A percentile compares a stretch with the other conserved stretches of the same genome.
phyloP scores from a whole-genome alignment of 2,113 vertebrate genomes.

The Nibea albiflora region DNA sequence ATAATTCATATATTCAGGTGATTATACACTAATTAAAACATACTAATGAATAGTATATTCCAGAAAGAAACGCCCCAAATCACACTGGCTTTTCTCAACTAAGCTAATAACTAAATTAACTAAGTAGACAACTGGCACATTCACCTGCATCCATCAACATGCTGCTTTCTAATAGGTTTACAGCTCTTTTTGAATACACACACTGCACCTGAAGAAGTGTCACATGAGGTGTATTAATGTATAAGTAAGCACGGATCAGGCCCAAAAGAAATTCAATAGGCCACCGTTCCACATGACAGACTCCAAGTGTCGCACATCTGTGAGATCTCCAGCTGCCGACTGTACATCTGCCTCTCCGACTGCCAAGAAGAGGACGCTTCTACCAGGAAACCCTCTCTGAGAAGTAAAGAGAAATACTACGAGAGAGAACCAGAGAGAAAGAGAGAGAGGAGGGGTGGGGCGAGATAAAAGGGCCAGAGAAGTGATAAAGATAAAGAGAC shows the following conservation, averaged over 20 bases:
- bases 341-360: slow-evolving; percentile 42
- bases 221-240: neutral
- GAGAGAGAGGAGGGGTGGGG: slow-evolving; percentile 27
- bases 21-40: too few relatives aligned
- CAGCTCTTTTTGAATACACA: neutral
- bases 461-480: slow-evolving; percentile 57
- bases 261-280: slow-evolving; percentile 33
- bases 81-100: too few relatives aligned
- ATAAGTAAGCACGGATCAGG: slow-evolving; percentile 16
- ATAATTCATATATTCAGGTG: too few relatives aligned
- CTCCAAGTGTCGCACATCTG: slow-evolving; percentile 43
- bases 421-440: slow-evolving; percentile 38
- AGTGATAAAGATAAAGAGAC: slow-evolving; percentile 75
- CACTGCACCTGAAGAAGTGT: neutral
- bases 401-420: slow-evolving; percentile 65
- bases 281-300: slow-evolving; percentile 54
- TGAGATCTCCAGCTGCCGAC: slow-evolving; percentile 42
- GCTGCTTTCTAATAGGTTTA: neutral
- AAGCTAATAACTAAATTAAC: neutral
- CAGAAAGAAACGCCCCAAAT: too few relatives aligned
- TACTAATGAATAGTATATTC: too few relatives aligned
- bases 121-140: neutral
- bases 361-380: slow-evolving; percentile 49
- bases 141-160: too few relatives aligned
- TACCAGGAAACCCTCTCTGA: slow-evolving; percentile 63